A percentile compares a stretch with the other conserved stretches of the same genome.
Conservation (phyloP, 64 coral and sea anemone species). For the Anthopleura sola region DNA sequence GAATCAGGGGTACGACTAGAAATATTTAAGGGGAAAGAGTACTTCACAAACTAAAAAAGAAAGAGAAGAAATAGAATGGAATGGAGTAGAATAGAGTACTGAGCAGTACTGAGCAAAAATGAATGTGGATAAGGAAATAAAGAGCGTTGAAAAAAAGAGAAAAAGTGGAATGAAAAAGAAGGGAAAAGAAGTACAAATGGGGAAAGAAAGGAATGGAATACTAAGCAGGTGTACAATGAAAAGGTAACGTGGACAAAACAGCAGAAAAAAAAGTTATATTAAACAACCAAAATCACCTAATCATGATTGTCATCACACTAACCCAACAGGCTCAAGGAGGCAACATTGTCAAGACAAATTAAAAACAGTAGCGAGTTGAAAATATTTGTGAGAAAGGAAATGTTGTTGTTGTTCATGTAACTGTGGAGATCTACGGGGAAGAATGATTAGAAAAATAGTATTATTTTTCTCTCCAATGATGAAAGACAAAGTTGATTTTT, state of each 20-base stretch:
- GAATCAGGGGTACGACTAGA: not conserved
- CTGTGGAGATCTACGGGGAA: not conserved
- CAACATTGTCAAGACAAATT: not conserved
- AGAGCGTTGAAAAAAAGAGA: not conserved
- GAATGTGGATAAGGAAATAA: not conserved
- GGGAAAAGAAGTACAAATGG: too few species aligned
- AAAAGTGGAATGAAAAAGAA: not conserved
- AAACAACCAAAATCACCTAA: not conserved
- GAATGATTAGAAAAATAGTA: not conserved
- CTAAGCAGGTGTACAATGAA: too few species aligned
- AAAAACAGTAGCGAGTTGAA: not conserved
- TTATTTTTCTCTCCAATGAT: not conserved
- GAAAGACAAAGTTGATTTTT: not conserved
- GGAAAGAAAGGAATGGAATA: too few species aligned
- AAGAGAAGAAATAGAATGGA: not conserved
- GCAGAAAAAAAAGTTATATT: not conserved
- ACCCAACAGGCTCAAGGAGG: not conserved
- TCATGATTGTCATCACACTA: not conserved
- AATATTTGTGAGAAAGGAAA: not conserved
- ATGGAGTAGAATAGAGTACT: not conserved
- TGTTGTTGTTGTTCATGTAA: not conserved
- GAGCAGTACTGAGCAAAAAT: not conserved
- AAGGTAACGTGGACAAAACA: not conserved
- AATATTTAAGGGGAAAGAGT: not conserved
- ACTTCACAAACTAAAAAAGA: not conserved